A percentile compares a stretch with the other conserved stretches of the same genome.
Conservation (phyloP, 1,140 invertebrate genomes). For the Brachionus asplanchnoidis region DNA sequence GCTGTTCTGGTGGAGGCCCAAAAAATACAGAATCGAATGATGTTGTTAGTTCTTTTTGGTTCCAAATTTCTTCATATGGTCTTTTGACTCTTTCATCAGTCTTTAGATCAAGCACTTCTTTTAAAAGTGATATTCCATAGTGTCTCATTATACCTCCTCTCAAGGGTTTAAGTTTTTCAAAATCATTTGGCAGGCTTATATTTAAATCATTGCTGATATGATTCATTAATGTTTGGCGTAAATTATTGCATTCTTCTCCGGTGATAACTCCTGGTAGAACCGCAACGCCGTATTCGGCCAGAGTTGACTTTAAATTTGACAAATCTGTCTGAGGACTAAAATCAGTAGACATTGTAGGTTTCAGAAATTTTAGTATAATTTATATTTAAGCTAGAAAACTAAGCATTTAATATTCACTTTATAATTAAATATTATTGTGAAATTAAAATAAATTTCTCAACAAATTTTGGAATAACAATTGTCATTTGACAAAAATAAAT, state of each 20-base stretch:
- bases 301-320: constrained; percentile 17
- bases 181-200: background rate
- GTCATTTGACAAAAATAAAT: no score
- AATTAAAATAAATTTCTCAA: no score
- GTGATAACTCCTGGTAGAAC: background rate
- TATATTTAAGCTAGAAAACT: background rate
- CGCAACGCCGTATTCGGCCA: background rate
- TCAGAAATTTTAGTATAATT: background rate
- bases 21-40: constrained; percentile 27
- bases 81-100: background rate
- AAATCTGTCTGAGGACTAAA: constrained; percentile 2
- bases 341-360: background rate
- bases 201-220: constrained; percentile 17
- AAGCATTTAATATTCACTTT: background rate
- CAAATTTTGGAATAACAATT: no score
- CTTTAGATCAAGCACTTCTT: constrained; percentile 23
- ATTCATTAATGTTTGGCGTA: background rate
- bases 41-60: constrained; percentile 8
- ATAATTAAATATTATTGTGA: background rate
- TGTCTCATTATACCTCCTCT: constrained; percentile 10
- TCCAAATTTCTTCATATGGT: constrained; percentile 14
- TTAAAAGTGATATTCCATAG: background rate
- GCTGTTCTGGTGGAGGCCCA: background rate
- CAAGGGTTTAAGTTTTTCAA: constrained; percentile 14
- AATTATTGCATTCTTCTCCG: background rate